These are phyloP conservation scores for Macaria notata DNA, from an alignment of 2,888 invertebrate genomes.

Conservation along the genomic window DNA sequence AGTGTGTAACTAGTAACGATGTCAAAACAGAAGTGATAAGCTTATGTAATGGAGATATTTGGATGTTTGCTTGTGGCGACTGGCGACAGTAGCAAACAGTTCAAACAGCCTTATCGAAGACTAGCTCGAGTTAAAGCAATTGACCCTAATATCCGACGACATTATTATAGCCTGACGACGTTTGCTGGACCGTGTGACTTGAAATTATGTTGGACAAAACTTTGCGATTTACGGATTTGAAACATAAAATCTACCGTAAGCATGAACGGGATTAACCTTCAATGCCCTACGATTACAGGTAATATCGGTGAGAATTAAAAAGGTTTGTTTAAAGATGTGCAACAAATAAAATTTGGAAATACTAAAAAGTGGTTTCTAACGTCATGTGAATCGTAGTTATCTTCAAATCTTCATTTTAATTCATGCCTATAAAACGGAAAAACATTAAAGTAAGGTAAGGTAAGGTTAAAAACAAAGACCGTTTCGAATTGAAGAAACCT, in stretches of 20 bases:
- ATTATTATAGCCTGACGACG: constrained; percentile 52
- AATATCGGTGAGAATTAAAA: too few species aligned
- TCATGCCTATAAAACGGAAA: constrained; percentile 8
- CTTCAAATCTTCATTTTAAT: too few species aligned
- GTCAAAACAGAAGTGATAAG: constrained; percentile 42
- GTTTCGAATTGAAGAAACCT: constrained; percentile 36
- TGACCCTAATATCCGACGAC: constrained; percentile 69
- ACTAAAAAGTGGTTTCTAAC: too few species aligned
- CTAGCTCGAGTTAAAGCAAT: constrained; percentile 64
- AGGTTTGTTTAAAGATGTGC: too few species aligned
- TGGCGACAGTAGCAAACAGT: constrained; percentile 48
- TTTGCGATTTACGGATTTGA: background rate
- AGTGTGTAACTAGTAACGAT: constrained; percentile 31
- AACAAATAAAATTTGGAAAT: too few species aligned
- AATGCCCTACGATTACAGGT: too few species aligned
- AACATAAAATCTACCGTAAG: too few species aligned
- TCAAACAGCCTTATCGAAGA: constrained; percentile 65
- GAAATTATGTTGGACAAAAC: background rate
- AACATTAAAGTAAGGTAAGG: constrained; percentile 25
- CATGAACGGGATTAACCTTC: too few species aligned
- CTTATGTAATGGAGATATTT: constrained; percentile 43
- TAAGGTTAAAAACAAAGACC: constrained; percentile 35
- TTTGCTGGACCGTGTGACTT: constrained; percentile 8
- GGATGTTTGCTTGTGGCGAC: constrained; percentile 44
- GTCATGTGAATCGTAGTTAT: too few species aligned